phyloP scores from a whole-genome alignment of 2,797 vertebrate genomes.

The Pampus argenteus region DNA sequence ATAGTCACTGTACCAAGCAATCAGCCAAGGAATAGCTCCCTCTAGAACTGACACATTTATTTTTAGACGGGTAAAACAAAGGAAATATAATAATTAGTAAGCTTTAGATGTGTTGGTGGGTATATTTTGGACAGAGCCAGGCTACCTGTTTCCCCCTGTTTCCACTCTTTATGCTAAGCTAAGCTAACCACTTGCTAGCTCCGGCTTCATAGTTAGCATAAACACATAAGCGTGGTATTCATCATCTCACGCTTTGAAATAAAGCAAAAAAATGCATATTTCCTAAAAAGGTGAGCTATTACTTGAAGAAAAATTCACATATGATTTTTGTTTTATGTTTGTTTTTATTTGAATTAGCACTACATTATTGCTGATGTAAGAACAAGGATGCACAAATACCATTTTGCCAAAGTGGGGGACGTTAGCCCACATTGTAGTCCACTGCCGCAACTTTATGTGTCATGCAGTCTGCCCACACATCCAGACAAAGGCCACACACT shows the following conservation, averaged over 20 bases:
- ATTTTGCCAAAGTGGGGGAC: slow-evolving; percentile 15
- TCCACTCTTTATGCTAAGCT: background rate
- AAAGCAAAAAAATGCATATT: background rate
- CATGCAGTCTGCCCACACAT: slow-evolving; percentile 8
- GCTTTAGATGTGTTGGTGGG: no score
- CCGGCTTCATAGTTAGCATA: background rate
- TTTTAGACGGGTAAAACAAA: no score
- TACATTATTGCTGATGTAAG: slow-evolving; percentile 2
- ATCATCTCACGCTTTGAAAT: background rate
- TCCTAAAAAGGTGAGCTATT: background rate
- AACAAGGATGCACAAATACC: background rate
- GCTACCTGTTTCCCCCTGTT: background rate
- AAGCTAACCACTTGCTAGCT: background rate
- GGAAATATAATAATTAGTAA: no score
- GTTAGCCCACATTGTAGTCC: background rate
- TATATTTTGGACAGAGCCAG: no score
- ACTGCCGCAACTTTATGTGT: slow-evolving; percentile 8
- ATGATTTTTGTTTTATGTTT: background rate
- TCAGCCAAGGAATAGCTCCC: no score
- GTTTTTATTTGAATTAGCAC: background rate
- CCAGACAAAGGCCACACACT: slow-evolving; percentile 48
- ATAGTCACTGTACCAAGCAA: no score
- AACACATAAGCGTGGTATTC: background rate
- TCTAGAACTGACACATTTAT: no score
- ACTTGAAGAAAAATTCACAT: background rate